A percentile compares a stretch with the other conserved stretches of the same genome.
Conservation (phyloP, 1,140 invertebrate genomes). For the Drosophila chauvacae region DNA sequence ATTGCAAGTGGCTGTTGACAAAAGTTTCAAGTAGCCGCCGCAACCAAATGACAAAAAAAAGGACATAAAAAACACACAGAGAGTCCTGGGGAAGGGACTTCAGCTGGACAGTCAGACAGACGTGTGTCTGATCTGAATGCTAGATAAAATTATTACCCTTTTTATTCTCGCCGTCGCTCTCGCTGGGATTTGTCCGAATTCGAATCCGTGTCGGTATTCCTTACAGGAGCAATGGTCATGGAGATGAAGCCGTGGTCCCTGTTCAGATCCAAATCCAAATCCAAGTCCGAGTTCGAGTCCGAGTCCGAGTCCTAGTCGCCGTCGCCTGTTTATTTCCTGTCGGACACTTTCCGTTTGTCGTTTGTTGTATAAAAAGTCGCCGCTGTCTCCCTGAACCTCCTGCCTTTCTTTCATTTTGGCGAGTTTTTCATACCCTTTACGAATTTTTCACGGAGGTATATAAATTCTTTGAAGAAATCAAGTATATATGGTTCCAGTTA, state of each 20-base stretch:
- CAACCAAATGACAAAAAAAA: conserved; percentile 29
- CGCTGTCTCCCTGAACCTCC: conserved; percentile 31
- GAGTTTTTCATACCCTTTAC: conserved; percentile 5
- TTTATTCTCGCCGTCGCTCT: conserved; percentile 70
- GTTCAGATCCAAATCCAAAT: conserved; percentile 36
- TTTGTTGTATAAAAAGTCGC: conserved; percentile 79
- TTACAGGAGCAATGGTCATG: conserved; percentile 16
- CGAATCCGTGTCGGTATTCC: conserved; percentile 46
- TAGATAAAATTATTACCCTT: conserved; percentile 84
- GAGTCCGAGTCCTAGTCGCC: conserved; percentile 52
- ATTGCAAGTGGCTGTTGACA: conserved; percentile 67
- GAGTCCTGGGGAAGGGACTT: conserved; percentile 14
- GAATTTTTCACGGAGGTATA: too few species aligned
- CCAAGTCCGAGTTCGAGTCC: conserved; percentile 1
- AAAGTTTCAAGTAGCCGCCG: conserved; percentile 66
- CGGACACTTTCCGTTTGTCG: conserved; percentile 84
- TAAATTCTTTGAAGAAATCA: too few species aligned
- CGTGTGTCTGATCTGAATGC: conserved; percentile 84
- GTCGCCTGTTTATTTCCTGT: conserved; percentile 82
- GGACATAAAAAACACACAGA: conserved; percentile 20
- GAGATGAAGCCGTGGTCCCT: conserved; percentile 8
- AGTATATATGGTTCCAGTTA: background rate
- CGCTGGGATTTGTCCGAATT: conserved; percentile 54
- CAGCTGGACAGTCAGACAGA: conserved; percentile 62
- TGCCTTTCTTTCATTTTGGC: conserved; percentile 3